Base-by-base conservation (phyloP, 2,888 invertebrate species). In the Thyatira batis region DNA sequence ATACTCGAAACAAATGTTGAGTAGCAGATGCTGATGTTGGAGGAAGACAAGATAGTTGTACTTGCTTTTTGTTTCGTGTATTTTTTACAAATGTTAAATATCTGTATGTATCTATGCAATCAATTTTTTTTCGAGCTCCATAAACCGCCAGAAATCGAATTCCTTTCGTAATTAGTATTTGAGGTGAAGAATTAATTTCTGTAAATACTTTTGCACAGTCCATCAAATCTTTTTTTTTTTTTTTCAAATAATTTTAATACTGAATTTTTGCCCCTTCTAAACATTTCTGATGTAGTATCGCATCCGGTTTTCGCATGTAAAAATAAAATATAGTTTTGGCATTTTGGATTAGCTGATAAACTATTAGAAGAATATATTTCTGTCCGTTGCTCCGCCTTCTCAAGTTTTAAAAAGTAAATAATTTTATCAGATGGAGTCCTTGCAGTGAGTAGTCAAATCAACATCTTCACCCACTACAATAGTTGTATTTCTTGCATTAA, bases 1-100 rank as follows among this genome's bases (percentile, higher is more conserved):
- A 55, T 11, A 56, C 57, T 13, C 53, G 57, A 53, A 33, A 69
- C 30, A 63, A 55, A 39, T 78, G 76, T 66, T 76, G 69, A 50
- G 33, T 1, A 43, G 65, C 68, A 55, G 72, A 61, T 49, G 55
- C 55, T 1, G 51, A 51, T 11, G 49, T 51, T 55, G 55, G 51
- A 55, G 49, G 49, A 10, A 55, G 51, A 49, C 51, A 54, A 51
- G 23, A 23, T 23, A 23, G 70, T 25, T 65, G 60, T 33, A 45
- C 45, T 45, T 45, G 45, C 45, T 51, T 51, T 27, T 45, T 70
- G 49, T 65, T 64, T 50, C 46, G 39, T 25, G 50, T 27, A 64
- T 67, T 52, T 60, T 69, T 46, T 46, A 46, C 28, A 43, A 46
- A 54, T 25, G 27, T 28, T 45, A 45, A 45, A 39, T 39, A 53